Base-by-base conservation (phyloP, 2,113 vertebrate genomes). In the Loxodonta africana region DNA sequence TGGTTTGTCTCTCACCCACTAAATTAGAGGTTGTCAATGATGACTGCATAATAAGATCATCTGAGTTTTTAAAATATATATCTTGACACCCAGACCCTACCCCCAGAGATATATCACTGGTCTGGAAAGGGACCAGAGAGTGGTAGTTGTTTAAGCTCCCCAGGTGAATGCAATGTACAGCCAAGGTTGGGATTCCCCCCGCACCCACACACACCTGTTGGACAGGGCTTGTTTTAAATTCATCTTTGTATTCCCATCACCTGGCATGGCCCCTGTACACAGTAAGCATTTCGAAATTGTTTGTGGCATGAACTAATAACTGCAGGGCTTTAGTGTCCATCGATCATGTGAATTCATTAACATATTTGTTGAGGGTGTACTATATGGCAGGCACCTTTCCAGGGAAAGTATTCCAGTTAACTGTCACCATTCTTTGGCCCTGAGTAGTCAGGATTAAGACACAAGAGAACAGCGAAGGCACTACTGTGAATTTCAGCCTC, bases 121-220 rank as follows among this genome's bases (percentile, higher is more conserved):
- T 28, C 69, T 44, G 65, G 69, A n/a, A 69, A 0, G 1, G 23
- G 18, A 18, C 11, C 11, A 20, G 77, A 12, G 21, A 3, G 25
- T 4, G 20, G 44, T 6, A 2, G 7, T 0, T 6, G 41, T 0
- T 51, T 21, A 26, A 33, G 48, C n/a, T 65, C 5, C 25, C 30
- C 14, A 4, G 57, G 18, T 11, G 44, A 77, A 1, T 21, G 0
- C 26, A 21, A 5, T 0, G 8, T 23, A 48, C 37, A 53, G 18
- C 33, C 23, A 2, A 25, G 26, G 17, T 2, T 33, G 25, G 51
- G 11, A 20, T 15, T 1, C 85, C 4, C 6, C 10, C 69, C 71
- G 1, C 53, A 57, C 33, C 20, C 33, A 2, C 73, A 44, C 37
- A 12, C 53, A 33, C 73, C 33, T 51, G 41, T 6, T 1, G 4